A percentile compares a stretch with the other conserved stretches of the same genome.
Evolutionary conservation across 2,888 invertebrate genomes (phyloP).

Genomic region (Hirtodrosophila confusa): DNA sequence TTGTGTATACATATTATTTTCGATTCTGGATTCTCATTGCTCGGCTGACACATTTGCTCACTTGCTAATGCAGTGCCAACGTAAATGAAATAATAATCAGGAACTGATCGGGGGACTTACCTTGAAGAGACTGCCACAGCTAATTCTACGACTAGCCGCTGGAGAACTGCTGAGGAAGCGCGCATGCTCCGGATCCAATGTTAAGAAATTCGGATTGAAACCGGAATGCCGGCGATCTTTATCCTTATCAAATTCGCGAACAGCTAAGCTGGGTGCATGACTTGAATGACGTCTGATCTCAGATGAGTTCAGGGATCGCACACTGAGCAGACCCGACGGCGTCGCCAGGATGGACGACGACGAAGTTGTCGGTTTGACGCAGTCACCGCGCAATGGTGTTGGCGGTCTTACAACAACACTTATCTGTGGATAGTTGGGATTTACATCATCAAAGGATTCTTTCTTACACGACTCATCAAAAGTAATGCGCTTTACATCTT

Average conservation of each 20-base stretch:
- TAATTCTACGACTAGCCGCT: conserved; percentile 94
- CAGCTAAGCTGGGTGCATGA: conserved; percentile 84
- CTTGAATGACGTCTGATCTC: conserved; percentile 84
- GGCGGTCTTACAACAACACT: conserved; percentile 91
- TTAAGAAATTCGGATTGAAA: conserved; percentile 87
- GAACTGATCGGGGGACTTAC: conserved; percentile 83
- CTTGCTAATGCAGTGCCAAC: conserved; percentile 64
- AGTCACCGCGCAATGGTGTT: conserved; percentile 88
- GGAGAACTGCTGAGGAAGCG: conserved; percentile 90
- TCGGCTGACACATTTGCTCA: conserved; percentile 60
- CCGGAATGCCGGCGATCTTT: conserved; percentile 84
- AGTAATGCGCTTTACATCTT: conserved; percentile 84
- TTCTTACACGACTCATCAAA: conserved; percentile 85
- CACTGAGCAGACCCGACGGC: conserved; percentile 73
- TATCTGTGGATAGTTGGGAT: conserved; percentile 86
- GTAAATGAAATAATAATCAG: conserved; percentile 32
- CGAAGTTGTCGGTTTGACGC: conserved; percentile 84
- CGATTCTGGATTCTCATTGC: conserved; percentile 61
- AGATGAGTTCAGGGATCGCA: conserved; percentile 79
- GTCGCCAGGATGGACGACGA: conserved; percentile 82
- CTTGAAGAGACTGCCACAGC: conserved; percentile 94
- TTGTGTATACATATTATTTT: conserved; percentile 50
- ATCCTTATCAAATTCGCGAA: conserved; percentile 84
- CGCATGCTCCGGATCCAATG: conserved; percentile 87
- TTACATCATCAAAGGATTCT: conserved; percentile 84